Percentiles rank a stretch among this genome's conserved stretches.
Conservation (phyloP, 2,797 vertebrate genomes). For the Microctenopoma stevenorrisi region DNA sequence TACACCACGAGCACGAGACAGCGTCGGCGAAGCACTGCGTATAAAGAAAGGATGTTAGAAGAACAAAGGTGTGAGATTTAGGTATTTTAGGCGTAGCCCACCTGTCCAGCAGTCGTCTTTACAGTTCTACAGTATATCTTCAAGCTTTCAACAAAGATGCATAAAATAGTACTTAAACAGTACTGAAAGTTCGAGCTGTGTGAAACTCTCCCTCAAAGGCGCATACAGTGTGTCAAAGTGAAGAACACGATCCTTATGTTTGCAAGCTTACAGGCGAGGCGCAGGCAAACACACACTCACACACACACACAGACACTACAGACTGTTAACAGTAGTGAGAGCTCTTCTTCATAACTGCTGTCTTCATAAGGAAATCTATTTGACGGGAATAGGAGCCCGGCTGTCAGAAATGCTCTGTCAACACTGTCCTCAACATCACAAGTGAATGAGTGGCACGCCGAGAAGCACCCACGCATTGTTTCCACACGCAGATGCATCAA, state of each 20-base stretch:
- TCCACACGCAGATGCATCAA: constrained; percentile 32
- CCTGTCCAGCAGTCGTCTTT: constrained; percentile 31
- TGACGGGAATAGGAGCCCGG: constrained; percentile 37
- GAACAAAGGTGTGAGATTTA: constrained; percentile 56
- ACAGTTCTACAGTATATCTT: constrained; percentile 22
- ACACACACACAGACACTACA: constrained; percentile 6
- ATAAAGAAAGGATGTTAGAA: constrained; percentile 38
- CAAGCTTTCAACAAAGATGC: constrained; percentile 21
- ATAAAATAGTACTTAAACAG: constrained; percentile 19
- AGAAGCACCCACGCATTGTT: neutral
- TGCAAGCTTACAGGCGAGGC: constrained; percentile 24
- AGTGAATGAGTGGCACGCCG: constrained; percentile 26
- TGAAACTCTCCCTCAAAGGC: constrained; percentile 39
- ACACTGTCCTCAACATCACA: constrained; percentile 44
- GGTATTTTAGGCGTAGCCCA: constrained; percentile 43
- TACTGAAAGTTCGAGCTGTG: constrained; percentile 34
- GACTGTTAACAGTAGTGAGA: constrained; percentile 34
- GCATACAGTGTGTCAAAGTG: constrained; percentile 51
- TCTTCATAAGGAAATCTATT: constrained; percentile 48
- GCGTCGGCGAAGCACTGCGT: too few species aligned
- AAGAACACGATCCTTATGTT: constrained; percentile 48
- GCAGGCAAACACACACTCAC: constrained; percentile 1
- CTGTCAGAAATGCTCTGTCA: constrained; percentile 49
- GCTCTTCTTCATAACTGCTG: constrained; percentile 43
- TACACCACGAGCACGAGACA: too few species aligned